Percentiles rank a stretch among this genome's conserved stretches.
Evolutionary conservation across 2,113 vertebrate genomes (phyloP).

Genomic region (Sinocyclocheilus anshuiensis): DNA sequence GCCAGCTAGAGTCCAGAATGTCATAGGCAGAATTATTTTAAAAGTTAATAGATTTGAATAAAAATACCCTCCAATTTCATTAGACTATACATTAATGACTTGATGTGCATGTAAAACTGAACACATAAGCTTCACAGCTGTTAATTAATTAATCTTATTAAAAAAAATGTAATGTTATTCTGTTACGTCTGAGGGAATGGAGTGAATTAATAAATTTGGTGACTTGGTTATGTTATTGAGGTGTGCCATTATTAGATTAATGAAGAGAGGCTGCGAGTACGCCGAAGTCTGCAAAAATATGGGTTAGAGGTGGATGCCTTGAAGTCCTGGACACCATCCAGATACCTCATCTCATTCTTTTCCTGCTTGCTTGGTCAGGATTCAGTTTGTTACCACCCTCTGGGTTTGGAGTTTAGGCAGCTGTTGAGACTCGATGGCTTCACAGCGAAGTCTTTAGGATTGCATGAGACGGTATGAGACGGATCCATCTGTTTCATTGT

Average conservation of each 20-base stretch:
- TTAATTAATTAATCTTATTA: background rate
- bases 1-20: background rate
- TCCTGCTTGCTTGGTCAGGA: slow-evolving; percentile 38
- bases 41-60: background rate
- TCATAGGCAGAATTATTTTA: background rate
- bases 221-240: slow-evolving; percentile 48
- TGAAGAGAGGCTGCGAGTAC: slow-evolving; percentile 19
- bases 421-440: background rate
- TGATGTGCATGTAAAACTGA: slow-evolving; percentile 23
- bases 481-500: background rate
- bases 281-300: background rate
- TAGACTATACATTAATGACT: slow-evolving; percentile 26
- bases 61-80: slow-evolving; percentile 10
- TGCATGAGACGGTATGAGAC: background rate
- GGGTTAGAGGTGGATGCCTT: background rate
- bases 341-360: slow-evolving; percentile 35
- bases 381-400: slow-evolving; percentile 1
- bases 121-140: background rate
- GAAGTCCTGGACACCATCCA: slow-evolving; percentile 37
- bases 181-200: background rate
- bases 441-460: background rate
- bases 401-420: slow-evolving; percentile 11
- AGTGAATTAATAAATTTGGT: slow-evolving; percentile 40
- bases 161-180: background rate
- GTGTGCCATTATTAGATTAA: slow-evolving; percentile 47